Conservation (phyloP, 2,113 vertebrate species). For the Corydoras maculifer region DNA sequence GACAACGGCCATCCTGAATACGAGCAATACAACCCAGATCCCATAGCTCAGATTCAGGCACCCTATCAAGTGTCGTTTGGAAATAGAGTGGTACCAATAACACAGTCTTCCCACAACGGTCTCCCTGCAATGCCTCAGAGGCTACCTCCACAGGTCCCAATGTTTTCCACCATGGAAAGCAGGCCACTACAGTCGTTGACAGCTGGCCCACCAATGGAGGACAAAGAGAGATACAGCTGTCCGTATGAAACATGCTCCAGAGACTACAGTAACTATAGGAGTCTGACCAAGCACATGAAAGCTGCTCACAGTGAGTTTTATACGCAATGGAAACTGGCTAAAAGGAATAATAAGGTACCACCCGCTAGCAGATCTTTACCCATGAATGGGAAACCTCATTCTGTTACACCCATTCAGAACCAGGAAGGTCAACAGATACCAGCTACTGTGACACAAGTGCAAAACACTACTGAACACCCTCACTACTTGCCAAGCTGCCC, state of each 20-base stretch:
- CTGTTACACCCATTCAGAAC: conserved; percentile 56
- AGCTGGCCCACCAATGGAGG: conserved; percentile 24
- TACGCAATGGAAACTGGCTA: conserved; percentile 76
- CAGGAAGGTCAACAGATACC: conserved; percentile 43
- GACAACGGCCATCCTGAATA: conserved; percentile 35
- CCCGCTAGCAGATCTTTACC: conserved; percentile 52
- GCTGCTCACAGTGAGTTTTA: conserved; percentile 84
- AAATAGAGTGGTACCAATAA: conserved; percentile 29
- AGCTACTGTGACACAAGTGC: conserved; percentile 59
- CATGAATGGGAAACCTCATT: conserved; percentile 59
- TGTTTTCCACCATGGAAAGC: conserved; percentile 32
- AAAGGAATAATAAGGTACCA: conserved; percentile 69
- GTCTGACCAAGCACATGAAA: conserved; percentile 94
- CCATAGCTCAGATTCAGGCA: conserved; percentile 17
- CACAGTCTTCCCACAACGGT: conserved; percentile 26
- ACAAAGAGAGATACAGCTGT: conserved; percentile 75
- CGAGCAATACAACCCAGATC: conserved; percentile 32
- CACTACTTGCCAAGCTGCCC: conserved; percentile 36
- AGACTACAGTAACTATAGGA: conserved; percentile 83
- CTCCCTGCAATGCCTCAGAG: conserved; percentile 43
- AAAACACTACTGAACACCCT: conserved; percentile 53
- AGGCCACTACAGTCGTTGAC: not conserved
- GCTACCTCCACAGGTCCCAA: conserved; percentile 45
- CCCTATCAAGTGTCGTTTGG: conserved; percentile 33
- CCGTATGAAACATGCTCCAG: conserved; percentile 80